Base-by-base conservation (phyloP, 30 jellyfish, hydroid and myxozoan species). In the Chrysaora quinquecirrha region DNA sequence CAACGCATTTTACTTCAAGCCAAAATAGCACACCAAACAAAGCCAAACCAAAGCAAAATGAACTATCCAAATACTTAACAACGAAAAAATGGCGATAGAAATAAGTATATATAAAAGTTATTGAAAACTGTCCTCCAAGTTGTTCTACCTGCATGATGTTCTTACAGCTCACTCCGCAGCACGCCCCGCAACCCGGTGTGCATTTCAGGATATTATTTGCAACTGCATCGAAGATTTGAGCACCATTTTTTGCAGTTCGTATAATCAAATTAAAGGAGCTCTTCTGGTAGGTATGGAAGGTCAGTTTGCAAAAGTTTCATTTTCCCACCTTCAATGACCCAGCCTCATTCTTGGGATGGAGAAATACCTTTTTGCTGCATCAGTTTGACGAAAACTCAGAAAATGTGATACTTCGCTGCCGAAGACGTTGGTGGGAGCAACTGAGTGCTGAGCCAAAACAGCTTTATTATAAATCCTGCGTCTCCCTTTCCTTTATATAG, bases 401-500 rank as follows among this genome's bases (percentile, higher is more conserved):
- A 66, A 66, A 9, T 19, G 22, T 66, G 78, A 28, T 66, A 66
- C 23, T 66, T 66, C 11, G 64, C 78, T 9, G 78, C 78, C 31
- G 78, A 25, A 66, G 78, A 66, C 27, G 66, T 66, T 3, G 78
- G 78, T 22, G 78, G 63, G 27, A 66, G 78, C 10, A 66, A 19
- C 66, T 66, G 60, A 9, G 66, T 65, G 63, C 63, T 9, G 64
- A 66, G n/a, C n/a, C n/a, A n/a, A n/a, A 80, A 67, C 52, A 78
- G 32, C 73, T 80, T 80, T 80, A 34, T 64, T 83, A 64, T 83
- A 80, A 47, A 64, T 64, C 74, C 75, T 46, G n/a, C 83, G 54
- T 43, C 68, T 38, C 27, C 84, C 74, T 80, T 35, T 65, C 75
- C 90, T 38, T 63, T 64, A 58, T 77, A 77, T 77, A 64, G 72